A percentile compares a stretch with the other conserved stretches of the same genome.
Conservation (phyloP, 2,888 invertebrate genomes). For the Phymatocera aterrima region DNA sequence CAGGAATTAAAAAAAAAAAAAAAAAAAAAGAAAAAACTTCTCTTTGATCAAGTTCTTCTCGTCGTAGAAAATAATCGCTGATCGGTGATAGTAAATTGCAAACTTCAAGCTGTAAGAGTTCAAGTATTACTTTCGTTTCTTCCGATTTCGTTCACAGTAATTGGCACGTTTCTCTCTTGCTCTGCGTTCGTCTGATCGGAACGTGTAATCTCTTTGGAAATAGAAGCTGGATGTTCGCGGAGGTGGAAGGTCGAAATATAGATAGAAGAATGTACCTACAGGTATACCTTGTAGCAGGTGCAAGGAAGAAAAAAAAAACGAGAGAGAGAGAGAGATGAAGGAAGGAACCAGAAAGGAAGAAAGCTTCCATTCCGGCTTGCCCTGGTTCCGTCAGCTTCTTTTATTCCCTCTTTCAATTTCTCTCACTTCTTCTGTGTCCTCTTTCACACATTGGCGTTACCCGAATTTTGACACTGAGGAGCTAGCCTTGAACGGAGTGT, state of each 20-base stretch:
- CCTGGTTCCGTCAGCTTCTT: slow-evolving; percentile 55
- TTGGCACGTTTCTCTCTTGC: slow-evolving; percentile 12
- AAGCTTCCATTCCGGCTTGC: slow-evolving; percentile 50
- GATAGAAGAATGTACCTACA: background rate
- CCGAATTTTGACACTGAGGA: background rate
- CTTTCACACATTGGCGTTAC: slow-evolving; percentile 21
- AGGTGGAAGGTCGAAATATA: background rate
- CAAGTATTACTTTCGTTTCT: background rate
- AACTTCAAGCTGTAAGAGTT: no score
- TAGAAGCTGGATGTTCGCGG: no score
- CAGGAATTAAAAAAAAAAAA: no score
- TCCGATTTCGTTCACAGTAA: slow-evolving; percentile 15
- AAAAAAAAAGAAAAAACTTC: no score
- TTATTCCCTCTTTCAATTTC: slow-evolving; percentile 48
- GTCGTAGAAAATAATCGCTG: no score
- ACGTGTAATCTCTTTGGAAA: slow-evolving; percentile 12
- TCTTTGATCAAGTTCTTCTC: no score
- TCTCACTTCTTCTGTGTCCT: slow-evolving; percentile 38
- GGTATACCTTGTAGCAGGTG: background rate
- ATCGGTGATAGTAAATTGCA: no score
- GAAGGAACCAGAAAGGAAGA: no score
- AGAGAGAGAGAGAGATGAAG: no score
- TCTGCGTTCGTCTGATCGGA: slow-evolving; percentile 11
- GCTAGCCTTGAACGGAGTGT: slow-evolving; percentile 31
- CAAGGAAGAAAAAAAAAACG: background rate